Conservation (phyloP, 2,113 vertebrate genomes). For the Bubo blakistoni region DNA sequence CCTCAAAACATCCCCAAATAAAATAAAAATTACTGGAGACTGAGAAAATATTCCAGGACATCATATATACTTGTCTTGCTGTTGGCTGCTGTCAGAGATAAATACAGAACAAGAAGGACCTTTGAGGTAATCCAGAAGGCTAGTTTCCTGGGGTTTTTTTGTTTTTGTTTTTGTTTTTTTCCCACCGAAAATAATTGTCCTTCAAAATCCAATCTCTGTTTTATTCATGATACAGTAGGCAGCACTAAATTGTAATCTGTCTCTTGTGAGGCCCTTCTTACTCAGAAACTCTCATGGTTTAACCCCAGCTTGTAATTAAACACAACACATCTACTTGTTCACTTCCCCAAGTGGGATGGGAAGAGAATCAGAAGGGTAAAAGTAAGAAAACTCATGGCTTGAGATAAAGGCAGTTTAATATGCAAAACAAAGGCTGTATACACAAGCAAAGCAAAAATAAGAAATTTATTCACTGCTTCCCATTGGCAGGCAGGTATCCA, state of each 20-base stretch:
- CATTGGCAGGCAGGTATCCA: not conserved
- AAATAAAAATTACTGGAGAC: not conserved
- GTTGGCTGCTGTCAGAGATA: not conserved
- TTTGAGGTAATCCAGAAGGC: not conserved
- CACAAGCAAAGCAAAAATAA: not conserved
- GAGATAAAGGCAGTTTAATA: not conserved
- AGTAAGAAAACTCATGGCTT: not conserved
- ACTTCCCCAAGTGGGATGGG: fast-evolving
- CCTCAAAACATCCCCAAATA: not conserved
- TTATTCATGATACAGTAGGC: not conserved
- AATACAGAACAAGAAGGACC: not conserved
- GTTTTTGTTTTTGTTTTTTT: no score
- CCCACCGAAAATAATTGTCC: not conserved
- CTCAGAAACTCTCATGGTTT: not conserved
- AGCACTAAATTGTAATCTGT: not conserved
- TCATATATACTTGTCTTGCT: not conserved
- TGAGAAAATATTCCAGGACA: not conserved
- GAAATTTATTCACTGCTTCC: not conserved
- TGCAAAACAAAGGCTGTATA: fast-evolving
- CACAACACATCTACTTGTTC: fast-evolving
- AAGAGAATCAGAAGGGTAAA: not conserved
- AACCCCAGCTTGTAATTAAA: not conserved
- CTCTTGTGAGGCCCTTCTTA: not conserved
- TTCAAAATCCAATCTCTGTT: not conserved
- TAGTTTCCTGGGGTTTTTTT: not conserved